Conservation (phyloP, 2,888 invertebrate genomes). For the Apotomis betuletana region DNA sequence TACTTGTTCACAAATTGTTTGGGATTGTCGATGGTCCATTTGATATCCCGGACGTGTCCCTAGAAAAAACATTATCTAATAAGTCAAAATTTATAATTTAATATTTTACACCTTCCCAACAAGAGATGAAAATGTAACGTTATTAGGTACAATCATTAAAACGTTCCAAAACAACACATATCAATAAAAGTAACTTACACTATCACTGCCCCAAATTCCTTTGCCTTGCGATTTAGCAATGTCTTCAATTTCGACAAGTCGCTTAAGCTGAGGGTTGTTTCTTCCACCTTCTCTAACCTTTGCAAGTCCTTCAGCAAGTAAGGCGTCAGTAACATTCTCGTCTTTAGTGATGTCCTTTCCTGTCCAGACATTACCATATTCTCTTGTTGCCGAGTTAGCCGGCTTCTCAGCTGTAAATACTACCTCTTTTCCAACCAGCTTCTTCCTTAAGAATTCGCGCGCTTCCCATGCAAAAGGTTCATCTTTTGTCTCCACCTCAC, state of each 20-base stretch:
- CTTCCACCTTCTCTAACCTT: slow-evolving; percentile 86
- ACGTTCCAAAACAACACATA: not conserved
- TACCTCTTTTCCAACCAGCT: slow-evolving; percentile 95
- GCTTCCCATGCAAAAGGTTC: slow-evolving; percentile 99
- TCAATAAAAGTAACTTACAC: slow-evolving; percentile 54
- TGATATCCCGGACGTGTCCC: slow-evolving; percentile 92
- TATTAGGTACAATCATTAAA: too few species aligned
- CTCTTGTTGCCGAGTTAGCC: slow-evolving; percentile 90
- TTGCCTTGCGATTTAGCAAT: slow-evolving; percentile 93
- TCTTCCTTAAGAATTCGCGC: slow-evolving; percentile 96
- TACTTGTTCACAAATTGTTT: slow-evolving; percentile 90
- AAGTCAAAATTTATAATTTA: too few species aligned
- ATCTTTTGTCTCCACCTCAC: slow-evolving; percentile 89
- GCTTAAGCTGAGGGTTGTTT: slow-evolving; percentile 85
- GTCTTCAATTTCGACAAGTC: slow-evolving; percentile 93
- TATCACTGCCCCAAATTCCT: slow-evolving; percentile 88
- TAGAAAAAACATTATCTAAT: slow-evolving; percentile 51
- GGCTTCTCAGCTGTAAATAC: slow-evolving; percentile 93
- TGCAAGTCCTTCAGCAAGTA: slow-evolving; percentile 95
- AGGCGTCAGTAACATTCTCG: slow-evolving; percentile 94
- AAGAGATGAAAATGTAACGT: too few species aligned
- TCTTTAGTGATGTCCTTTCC: slow-evolving; percentile 91
- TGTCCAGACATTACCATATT: slow-evolving; percentile 93
- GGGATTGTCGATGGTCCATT: slow-evolving; percentile 93
- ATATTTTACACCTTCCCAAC: too few species aligned